A percentile compares a stretch with the other conserved stretches of the same genome.
Evolutionary conservation across 2,888 invertebrate species (phyloP).

Genomic region (Athrips mouffetella): DNA sequence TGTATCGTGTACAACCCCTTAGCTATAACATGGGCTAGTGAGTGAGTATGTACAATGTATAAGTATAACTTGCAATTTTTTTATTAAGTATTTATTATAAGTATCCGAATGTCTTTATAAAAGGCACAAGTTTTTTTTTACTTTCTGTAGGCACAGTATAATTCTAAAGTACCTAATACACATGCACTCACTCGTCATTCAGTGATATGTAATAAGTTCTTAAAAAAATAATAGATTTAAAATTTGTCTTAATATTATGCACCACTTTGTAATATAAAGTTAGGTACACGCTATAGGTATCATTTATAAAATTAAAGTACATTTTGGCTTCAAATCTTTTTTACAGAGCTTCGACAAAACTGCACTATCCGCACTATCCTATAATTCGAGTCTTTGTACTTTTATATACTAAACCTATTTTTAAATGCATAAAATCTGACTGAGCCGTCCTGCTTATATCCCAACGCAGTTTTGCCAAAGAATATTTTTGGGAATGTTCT

Average conservation of each 20-base stretch:
- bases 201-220: constrained; percentile 40
- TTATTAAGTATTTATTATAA: constrained; percentile 22
- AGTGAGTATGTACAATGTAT: constrained; percentile 33
- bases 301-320: constrained; percentile 40
- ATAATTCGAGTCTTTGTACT: constrained; percentile 68
- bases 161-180: too few relatives aligned
- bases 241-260: constrained; percentile 52
- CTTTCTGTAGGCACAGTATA: constrained; percentile 8
- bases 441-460: constrained; percentile 43
- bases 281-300: constrained; percentile 36
- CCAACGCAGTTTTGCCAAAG: constrained; percentile 49
- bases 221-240: constrained; percentile 31
- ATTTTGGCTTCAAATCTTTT: constrained; percentile 56
- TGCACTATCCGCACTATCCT: constrained; percentile 40
- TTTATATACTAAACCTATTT: constrained; percentile 60
- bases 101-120: constrained; percentile 27
- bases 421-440: constrained; percentile 68
- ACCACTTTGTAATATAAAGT: constrained; percentile 40
- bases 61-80: constrained; percentile 34
- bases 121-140: constrained; percentile 57
- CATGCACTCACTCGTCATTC: constrained; percentile 31
- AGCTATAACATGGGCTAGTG: too few relatives aligned
- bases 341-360: constrained; percentile 43
- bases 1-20: too few relatives aligned
- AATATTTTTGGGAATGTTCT: constrained; percentile 52